phyloP scores from a whole-genome alignment of 2,888 invertebrate genomes.

The Willowsia nigromaculata region DNA sequence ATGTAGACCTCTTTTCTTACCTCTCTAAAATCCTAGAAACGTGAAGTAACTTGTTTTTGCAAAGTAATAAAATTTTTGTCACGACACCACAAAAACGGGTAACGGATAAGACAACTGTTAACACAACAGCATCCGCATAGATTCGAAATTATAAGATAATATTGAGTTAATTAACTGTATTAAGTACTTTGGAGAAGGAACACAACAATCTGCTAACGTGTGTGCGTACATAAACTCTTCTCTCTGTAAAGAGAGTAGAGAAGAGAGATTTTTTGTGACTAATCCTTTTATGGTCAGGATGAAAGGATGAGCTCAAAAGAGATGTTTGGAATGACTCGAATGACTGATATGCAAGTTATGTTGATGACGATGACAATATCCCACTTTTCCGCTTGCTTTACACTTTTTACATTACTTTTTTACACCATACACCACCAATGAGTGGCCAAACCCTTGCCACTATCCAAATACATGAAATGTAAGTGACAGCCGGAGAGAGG shows the following conservation, averaged over 20 bases:
- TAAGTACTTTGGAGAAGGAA: too few species aligned
- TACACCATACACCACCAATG: background rate
- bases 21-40: too few species aligned
- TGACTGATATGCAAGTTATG: slow-evolving; percentile 37
- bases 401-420: slow-evolving; percentile 4
- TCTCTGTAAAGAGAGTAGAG: background rate
- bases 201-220: too few species aligned
- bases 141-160: too few species aligned
- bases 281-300: slow-evolving; percentile 68
- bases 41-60: too few species aligned
- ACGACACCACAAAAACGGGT: too few species aligned
- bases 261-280: slow-evolving; percentile 27
- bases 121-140: too few species aligned
- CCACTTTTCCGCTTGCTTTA: background rate
- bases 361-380: slow-evolving; percentile 55
- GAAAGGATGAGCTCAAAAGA: slow-evolving; percentile 57
- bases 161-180: background rate
- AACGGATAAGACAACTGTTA: too few species aligned
- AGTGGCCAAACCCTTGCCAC: slow-evolving; percentile 22
- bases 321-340: slow-evolving; percentile 1
- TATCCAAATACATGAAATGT: slow-evolving; percentile 10
- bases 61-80: too few species aligned
- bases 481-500: slow-evolving; percentile 67
- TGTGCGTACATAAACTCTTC: too few species aligned
- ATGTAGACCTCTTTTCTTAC: too few species aligned